phyloP scores from a whole-genome alignment of 2,888 invertebrate genomes.

The Temnothorax unifasciatus region DNA sequence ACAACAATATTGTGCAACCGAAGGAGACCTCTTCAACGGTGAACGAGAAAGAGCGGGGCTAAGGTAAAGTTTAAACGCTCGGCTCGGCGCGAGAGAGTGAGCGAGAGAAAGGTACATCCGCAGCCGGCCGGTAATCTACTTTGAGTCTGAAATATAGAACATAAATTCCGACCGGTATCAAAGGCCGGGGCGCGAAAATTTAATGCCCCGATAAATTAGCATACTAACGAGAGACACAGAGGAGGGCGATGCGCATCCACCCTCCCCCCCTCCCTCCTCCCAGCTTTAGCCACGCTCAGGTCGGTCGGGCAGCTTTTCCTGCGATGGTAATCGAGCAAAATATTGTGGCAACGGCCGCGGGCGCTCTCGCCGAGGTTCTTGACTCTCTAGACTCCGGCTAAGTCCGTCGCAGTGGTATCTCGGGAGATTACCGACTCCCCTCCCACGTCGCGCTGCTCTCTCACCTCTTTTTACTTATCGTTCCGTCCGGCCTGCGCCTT shows the following conservation, averaged over 20 bases:
- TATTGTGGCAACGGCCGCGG: slow-evolving; percentile 83
- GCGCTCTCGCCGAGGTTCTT: slow-evolving; percentile 80
- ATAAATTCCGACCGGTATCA: slow-evolving; percentile 78
- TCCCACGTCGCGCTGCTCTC: slow-evolving; percentile 57
- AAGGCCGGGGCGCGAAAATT: slow-evolving; percentile 79
- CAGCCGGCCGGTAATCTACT: slow-evolving; percentile 77
- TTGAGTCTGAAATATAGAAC: slow-evolving; percentile 82
- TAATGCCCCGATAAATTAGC: slow-evolving; percentile 85
- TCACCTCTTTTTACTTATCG: slow-evolving; percentile 66
- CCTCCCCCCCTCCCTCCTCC: neutral
- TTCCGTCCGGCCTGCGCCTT: slow-evolving; percentile 55
- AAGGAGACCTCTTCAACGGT: slow-evolving; percentile 4
- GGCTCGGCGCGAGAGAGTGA: neutral
- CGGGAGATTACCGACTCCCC: slow-evolving; percentile 78
- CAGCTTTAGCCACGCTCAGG: slow-evolving; percentile 55
- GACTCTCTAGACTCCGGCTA: slow-evolving; percentile 76
- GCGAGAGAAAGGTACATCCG: slow-evolving; percentile 60
- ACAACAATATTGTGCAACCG: slow-evolving; percentile 42
- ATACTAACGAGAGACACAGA: slow-evolving; percentile 82
- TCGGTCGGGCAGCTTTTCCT: slow-evolving; percentile 79
- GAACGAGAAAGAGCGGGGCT: slow-evolving; percentile 21
- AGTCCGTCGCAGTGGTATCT: slow-evolving; percentile 77
- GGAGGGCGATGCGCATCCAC: slow-evolving; percentile 41
- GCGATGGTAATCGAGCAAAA: slow-evolving; percentile 85
- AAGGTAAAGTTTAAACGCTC: slow-evolving; percentile 32